phyloP scores from a whole-genome alignment of 1,140 invertebrate genomes.

The Pogonognathellus flavescens region DNA sequence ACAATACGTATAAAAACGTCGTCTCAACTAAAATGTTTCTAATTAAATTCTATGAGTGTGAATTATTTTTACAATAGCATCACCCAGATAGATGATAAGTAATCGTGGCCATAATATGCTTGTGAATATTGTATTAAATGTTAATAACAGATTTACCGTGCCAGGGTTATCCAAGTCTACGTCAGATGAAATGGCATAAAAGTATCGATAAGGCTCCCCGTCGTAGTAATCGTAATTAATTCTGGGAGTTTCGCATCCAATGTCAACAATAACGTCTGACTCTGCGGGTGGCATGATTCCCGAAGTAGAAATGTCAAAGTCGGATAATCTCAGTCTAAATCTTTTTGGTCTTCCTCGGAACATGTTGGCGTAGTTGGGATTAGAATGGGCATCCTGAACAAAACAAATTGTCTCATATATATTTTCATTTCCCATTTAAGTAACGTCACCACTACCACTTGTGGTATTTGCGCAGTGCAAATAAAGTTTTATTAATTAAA shows the following conservation, averaged over 20 bases:
- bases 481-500: too few relatives aligned
- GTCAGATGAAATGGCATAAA: conserved; percentile 90
- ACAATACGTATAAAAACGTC: too few relatives aligned
- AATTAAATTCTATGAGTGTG: too few relatives aligned
- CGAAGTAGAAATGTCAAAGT: conserved; percentile 56
- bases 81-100: too few relatives aligned
- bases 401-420: neutral
- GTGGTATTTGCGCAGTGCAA: too few relatives aligned
- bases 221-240: conserved; percentile 81
- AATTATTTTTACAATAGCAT: too few relatives aligned
- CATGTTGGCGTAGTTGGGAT: conserved; percentile 83
- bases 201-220: conserved; percentile 82
- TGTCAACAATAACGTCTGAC: conserved; percentile 79
- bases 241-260: conserved; percentile 87
- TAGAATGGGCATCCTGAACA: conserved; percentile 80
- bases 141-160: conserved; percentile 74
- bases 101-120: too few relatives aligned
- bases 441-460: too few relatives aligned
- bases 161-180: conserved; percentile 85
- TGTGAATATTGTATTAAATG: too few relatives aligned
- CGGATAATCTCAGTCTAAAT: conserved; percentile 77
- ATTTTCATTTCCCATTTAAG: neutral
- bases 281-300: conserved; percentile 73
- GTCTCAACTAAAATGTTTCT: too few relatives aligned
- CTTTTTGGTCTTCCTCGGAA: conserved; percentile 83